phyloP scores from a whole-genome alignment of 1,140 invertebrate genomes.

The Caenorhabditis elegans region WBcel235 BX284605.5:12783501-12784000 shows the following conservation, averaged over 20 bases:
- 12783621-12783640: conserved; percentile 5
- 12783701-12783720: not conserved
- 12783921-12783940: not conserved
- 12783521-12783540: not conserved
- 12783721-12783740: not conserved
- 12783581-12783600: too few relatives aligned
- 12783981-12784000: not conserved
- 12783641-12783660: not conserved
- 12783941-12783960: not conserved
- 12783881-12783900: not conserved
- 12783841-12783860: not conserved
- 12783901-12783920: not conserved
- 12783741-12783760: too few relatives aligned
- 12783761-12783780: not conserved
- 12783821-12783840: not conserved
- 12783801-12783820: not conserved
- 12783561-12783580: not conserved
- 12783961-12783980: too few relatives aligned
- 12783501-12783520: conserved; percentile 1
- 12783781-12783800: not conserved
- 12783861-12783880: not conserved
- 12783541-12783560: not conserved
- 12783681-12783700: not conserved
- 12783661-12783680: conserved; percentile 14
- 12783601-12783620: too few relatives aligned